Percentiles rank a stretch among this genome's conserved stretches.
These are phyloP conservation scores for Mamestra brassicae DNA, from an alignment of 2,888 invertebrate species.

Conservation along the genomic window DNA sequence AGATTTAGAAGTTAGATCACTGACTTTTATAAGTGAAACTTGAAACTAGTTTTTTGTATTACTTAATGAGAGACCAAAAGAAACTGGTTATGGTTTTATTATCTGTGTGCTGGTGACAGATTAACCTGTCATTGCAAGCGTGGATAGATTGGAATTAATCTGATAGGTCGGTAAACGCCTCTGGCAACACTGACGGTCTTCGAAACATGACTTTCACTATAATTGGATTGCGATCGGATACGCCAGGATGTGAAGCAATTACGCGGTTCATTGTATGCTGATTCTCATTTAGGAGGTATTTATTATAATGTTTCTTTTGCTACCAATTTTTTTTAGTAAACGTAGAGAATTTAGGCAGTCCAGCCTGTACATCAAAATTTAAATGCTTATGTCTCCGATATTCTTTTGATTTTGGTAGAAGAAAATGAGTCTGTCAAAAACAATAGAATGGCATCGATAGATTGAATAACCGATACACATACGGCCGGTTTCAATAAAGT, in stretches of 20 bases:
- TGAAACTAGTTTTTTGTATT: slow-evolving; percentile 44
- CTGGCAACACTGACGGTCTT: slow-evolving; percentile 40
- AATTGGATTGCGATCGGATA: slow-evolving; percentile 56
- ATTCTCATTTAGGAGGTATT: slow-evolving; percentile 3
- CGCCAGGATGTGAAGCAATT: slow-evolving; percentile 51
- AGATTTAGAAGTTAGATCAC: slow-evolving; percentile 35
- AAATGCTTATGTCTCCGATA: no score
- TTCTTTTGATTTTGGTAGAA: neutral
- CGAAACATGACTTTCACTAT: slow-evolving; percentile 61
- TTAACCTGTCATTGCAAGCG: slow-evolving; percentile 63
- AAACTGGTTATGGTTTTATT: slow-evolving; percentile 56
- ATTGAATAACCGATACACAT: no score
- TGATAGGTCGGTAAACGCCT: slow-evolving; percentile 55
- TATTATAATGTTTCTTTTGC: neutral
- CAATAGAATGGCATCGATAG: neutral
- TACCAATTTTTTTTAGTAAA: neutral
- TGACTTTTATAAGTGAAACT: slow-evolving; percentile 55
- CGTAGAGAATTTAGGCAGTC: neutral
- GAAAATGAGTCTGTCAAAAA: neutral
- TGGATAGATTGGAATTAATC: slow-evolving; percentile 50
- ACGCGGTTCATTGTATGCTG: slow-evolving; percentile 36
- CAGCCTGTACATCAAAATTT: neutral
- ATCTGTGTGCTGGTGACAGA: slow-evolving; percentile 58
- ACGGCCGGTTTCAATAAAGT: no score
- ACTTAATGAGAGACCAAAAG: slow-evolving; percentile 47